A percentile compares a stretch with the other conserved stretches of the same genome.
Conservation (phyloP, 1,140 invertebrate species). For the Lasioglossum baleicum region DNA sequence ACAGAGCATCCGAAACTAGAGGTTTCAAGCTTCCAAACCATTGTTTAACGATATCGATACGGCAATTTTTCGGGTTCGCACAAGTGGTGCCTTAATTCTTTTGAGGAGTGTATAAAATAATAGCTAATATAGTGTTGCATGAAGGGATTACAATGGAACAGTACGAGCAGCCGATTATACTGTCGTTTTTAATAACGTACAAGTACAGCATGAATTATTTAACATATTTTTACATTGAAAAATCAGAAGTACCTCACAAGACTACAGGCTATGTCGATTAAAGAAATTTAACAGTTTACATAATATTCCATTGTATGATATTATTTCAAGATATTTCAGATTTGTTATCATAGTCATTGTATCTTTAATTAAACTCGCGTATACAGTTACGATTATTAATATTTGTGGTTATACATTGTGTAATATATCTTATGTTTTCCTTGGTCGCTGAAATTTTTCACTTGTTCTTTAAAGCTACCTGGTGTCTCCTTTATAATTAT, state of each 20-base stretch:
- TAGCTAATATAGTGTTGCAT: too few relatives aligned
- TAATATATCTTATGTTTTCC: slow-evolving; percentile 37
- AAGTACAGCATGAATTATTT: slow-evolving; percentile 29
- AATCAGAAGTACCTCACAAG: neutral
- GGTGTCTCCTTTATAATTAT: slow-evolving; percentile 36
- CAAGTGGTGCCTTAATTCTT: too few relatives aligned
- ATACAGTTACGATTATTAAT: slow-evolving; percentile 20
- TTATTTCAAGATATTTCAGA: neutral
- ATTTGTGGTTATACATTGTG: slow-evolving; percentile 19
- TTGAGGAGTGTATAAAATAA: too few relatives aligned
- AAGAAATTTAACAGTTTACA: neutral
- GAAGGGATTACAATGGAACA: too few relatives aligned
- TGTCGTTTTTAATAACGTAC: too few relatives aligned
- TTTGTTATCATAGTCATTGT: slow-evolving; percentile 9
- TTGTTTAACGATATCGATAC: too few relatives aligned
- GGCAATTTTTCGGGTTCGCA: too few relatives aligned
- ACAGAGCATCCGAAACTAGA: too few relatives aligned
- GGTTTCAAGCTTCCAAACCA: too few relatives aligned
- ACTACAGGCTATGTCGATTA: slow-evolving; percentile 5
- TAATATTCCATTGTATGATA: slow-evolving; percentile 6
- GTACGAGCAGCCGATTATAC: too few relatives aligned
- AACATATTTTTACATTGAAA: slow-evolving; percentile 35
- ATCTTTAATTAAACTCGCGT: neutral
- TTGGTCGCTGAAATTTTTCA: slow-evolving; percentile 33
- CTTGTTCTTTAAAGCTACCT: slow-evolving; percentile 18